Conservation (phyloP, 2,797 vertebrate species). For the Geotrypetes seraphini region DNA sequence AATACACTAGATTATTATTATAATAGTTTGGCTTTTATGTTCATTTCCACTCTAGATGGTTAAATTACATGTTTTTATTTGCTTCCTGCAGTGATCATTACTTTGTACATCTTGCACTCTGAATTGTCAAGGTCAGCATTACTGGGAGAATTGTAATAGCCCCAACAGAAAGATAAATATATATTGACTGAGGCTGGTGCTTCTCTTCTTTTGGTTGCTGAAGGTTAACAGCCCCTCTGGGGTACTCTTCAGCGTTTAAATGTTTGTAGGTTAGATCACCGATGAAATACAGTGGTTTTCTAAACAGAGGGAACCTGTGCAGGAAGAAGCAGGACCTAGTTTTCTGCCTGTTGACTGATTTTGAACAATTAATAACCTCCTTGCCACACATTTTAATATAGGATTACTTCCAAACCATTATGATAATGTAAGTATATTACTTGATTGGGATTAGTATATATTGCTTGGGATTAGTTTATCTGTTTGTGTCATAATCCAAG, state of each 20-base stretch:
- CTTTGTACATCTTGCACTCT: constrained; percentile 39
- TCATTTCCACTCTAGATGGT: constrained; percentile 38
- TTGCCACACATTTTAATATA: constrained; percentile 5
- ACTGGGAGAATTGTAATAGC: constrained; percentile 52
- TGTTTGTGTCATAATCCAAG: too few species aligned
- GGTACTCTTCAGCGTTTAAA: constrained; percentile 52
- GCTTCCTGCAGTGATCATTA: constrained; percentile 55
- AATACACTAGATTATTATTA: too few species aligned
- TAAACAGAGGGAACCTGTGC: constrained; percentile 23
- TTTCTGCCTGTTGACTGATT: constrained; percentile 22
- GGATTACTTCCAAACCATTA: background rate
- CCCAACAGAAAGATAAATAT: constrained; percentile 63
- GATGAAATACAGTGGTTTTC: constrained; percentile 46
- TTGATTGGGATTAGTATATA: too few species aligned
- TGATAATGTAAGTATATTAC: too few species aligned
- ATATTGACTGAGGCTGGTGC: constrained; percentile 55
- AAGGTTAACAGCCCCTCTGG: constrained; percentile 60
- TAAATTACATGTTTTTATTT: constrained; percentile 44
- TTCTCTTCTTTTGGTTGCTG: constrained; percentile 49
- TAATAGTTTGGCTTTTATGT: constrained; percentile 34
- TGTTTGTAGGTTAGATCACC: constrained; percentile 59
- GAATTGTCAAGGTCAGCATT: constrained; percentile 60
- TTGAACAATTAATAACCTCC: constrained; percentile 1
- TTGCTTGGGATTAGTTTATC: too few species aligned
- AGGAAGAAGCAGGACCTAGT: background rate